Conservation (phyloP, 2,113 vertebrate species). For the Odocoileus hemionus region DNA sequence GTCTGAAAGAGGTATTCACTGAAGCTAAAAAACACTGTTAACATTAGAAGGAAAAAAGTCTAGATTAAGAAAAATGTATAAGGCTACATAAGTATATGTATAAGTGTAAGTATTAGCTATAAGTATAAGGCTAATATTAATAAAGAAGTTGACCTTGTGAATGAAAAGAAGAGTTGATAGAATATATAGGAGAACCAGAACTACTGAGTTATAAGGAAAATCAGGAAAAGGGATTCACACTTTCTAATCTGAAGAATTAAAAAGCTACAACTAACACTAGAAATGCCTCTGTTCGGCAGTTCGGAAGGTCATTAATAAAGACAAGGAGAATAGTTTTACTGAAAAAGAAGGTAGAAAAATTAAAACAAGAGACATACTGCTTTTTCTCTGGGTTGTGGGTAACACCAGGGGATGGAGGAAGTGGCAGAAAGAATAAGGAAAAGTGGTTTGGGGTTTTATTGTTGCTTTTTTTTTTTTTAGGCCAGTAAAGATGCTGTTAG, state of each 20-base stretch:
- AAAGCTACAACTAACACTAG: background rate
- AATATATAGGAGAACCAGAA: background rate
- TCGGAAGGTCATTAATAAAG: constrained; percentile 13
- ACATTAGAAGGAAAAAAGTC: background rate
- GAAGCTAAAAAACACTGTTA: background rate
- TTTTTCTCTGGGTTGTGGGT: background rate
- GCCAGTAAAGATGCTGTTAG: background rate
- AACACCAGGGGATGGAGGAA: background rate
- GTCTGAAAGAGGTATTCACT: background rate
- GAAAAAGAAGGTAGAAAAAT: constrained; percentile 22
- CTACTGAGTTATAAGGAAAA: background rate
- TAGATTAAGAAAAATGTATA: background rate
- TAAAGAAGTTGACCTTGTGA: constrained; percentile 8
- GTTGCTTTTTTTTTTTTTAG: background rate
- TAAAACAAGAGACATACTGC: background rate
- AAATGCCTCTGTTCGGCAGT: background rate
- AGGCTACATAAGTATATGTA: background rate
- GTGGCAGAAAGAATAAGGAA: background rate
- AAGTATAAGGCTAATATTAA: background rate
- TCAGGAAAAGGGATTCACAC: background rate
- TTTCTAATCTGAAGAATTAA: background rate
- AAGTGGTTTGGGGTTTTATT: background rate
- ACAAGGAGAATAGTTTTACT: background rate
- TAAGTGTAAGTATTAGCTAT: background rate
- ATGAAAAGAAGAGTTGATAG: background rate